phyloP scores from a whole-genome alignment of 2,888 invertebrate genomes.

The Watsonalla cultraria region DNA sequence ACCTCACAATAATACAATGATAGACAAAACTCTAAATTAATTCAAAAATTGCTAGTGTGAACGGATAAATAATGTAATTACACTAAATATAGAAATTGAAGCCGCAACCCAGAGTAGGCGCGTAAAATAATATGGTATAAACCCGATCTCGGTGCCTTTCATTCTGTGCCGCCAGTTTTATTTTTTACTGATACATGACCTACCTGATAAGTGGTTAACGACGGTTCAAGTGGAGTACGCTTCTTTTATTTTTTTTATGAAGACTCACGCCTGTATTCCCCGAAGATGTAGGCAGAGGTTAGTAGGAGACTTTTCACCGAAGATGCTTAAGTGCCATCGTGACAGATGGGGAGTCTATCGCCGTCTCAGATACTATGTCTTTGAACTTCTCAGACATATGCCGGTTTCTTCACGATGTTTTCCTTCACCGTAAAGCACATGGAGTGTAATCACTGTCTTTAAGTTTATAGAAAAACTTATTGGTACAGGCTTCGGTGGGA shows the following conservation, averaged over 20 bases:
- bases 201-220: conserved; percentile 15
- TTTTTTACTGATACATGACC: conserved; percentile 45
- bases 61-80: neutral
- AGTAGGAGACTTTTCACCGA: too few species aligned
- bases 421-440: too few species aligned
- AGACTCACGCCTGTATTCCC: too few species aligned
- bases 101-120: neutral
- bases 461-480: too few species aligned
- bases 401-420: too few species aligned
- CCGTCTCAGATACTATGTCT: too few species aligned
- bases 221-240: conserved; percentile 24
- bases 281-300: too few species aligned
- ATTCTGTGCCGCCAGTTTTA: conserved; percentile 44
- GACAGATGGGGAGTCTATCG: too few species aligned
- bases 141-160: conserved; percentile 42
- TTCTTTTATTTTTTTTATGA: conserved; percentile 4
- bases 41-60: neutral
- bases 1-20: neutral
- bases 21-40: neutral
- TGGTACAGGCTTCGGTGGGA: too few species aligned
- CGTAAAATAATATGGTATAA: conserved; percentile 26
- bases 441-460: too few species aligned
- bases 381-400: too few species aligned
- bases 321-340: too few species aligned
- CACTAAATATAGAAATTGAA: neutral